Percentiles rank a stretch among this genome's conserved stretches.
phyloP scores from a whole-genome alignment of 1,140 invertebrate species.

The Drosophila sp. region DNA sequence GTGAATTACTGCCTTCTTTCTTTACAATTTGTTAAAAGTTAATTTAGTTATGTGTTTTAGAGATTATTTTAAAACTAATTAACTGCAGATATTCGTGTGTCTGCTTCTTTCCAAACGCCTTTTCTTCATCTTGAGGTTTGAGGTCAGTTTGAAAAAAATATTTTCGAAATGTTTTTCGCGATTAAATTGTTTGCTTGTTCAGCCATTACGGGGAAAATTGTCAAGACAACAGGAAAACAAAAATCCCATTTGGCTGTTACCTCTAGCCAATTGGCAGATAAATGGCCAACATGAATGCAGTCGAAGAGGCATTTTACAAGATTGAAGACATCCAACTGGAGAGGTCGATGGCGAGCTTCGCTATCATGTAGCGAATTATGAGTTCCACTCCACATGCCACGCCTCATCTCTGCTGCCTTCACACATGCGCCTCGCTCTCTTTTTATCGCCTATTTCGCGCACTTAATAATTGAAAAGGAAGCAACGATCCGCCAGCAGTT shows the following conservation, averaged over 20 bases:
- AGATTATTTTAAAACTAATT: too few relatives aligned
- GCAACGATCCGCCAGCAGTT: conserved; percentile 65
- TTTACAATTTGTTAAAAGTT: too few relatives aligned
- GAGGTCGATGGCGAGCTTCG: conserved; percentile 16
- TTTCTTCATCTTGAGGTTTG: too few relatives aligned
- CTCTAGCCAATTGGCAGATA: conserved; percentile 60
- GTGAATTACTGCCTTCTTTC: too few relatives aligned
- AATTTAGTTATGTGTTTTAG: too few relatives aligned
- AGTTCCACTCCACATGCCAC: conserved; percentile 36
- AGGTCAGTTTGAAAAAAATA: too few relatives aligned
- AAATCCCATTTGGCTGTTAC: conserved; percentile 52
- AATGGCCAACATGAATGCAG: conserved; percentile 67
- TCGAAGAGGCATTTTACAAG: conserved; percentile 67
- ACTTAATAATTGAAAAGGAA: conserved; percentile 81
- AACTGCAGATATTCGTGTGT: too few relatives aligned
- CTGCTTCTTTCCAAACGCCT: too few relatives aligned
- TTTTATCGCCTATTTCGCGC: conserved; percentile 76
- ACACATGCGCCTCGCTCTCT: conserved; percentile 53
- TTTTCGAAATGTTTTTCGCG: too few relatives aligned
- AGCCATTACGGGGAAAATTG: conserved; percentile 30
- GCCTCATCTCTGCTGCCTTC: conserved; percentile 20
- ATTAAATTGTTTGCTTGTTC: background rate
- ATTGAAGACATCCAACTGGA: conserved; percentile 56
- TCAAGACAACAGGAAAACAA: conserved; percentile 40
- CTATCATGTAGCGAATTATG: conserved; percentile 70